Evolutionary conservation across 2,888 invertebrate species (phyloP), one percentile per base, ranked within the genome.

Genomic region (Venustoraphidia nigricollis): DNA sequence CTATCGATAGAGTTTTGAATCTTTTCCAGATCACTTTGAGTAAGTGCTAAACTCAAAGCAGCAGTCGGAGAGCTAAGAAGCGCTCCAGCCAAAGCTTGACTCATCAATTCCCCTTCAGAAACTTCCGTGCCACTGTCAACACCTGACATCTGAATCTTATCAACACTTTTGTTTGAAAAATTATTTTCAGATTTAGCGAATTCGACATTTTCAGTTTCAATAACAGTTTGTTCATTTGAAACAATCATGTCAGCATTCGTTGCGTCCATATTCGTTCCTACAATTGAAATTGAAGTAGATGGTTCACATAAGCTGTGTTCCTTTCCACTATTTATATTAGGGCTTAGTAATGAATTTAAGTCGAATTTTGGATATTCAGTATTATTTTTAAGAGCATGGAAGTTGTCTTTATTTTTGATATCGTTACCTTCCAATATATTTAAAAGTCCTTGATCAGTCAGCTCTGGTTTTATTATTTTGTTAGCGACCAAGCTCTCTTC

Each of bases 321-420:
- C 9, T 34, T 5, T 27, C 27, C 14, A 27, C 14, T 42, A 4
- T 17, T 17, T 27, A 27, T 27, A 27, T 27, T 27, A 27, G 27
- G 3, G 6, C 27, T 27, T 27, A 63, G 60, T 41, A 62, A 48
- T 8, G 60, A 49, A 47, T 60, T 59, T 13, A 60, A 50, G 49
- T 60, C 60, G 9, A 60, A 50, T 52, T 57, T 54, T 10, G 54
- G 53, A 42, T 52, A 54, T 34, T 54, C 54, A 9, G 47, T 8
- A 13, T 53, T 45, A 13, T 34, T 17, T 10, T 42, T 42, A 8
- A 14, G 11, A 9, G 3, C 17, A 27, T 10, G 27, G 27, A 27
- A 27, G 6, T 27, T 11, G 2, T 42, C 17, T 10, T 27, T 27
- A 8, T 34, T 34, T 17, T 34, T 9, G 13, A 10, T 17, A n/a